Evolutionary conservation across 2,888 invertebrate genomes (phyloP).

Genomic region (Nemotelus nigrinus): DNA sequence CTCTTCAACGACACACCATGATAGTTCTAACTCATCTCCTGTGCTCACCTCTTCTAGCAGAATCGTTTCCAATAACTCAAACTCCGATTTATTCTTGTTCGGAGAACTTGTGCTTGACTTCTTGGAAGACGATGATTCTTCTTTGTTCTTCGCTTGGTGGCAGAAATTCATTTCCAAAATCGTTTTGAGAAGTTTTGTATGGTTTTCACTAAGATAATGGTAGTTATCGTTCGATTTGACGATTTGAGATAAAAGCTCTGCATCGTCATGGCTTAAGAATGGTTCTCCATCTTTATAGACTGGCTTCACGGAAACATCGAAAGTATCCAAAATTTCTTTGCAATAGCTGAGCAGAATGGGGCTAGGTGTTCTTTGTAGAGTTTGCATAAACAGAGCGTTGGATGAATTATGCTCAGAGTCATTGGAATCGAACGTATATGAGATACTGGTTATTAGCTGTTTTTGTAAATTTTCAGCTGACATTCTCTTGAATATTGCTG

Average conservation of each 20-base stretch:
- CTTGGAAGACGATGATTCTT: background rate
- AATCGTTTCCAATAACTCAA: background rate
- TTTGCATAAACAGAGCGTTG: too few species aligned
- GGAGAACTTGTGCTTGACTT: background rate
- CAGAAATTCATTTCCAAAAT: conserved; percentile 5
- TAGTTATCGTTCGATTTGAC: conserved; percentile 5
- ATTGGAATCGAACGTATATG: too few species aligned
- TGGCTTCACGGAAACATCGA: background rate
- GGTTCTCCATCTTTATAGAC: background rate
- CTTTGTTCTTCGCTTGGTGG: background rate
- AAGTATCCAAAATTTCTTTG: background rate
- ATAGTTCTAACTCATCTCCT: background rate
- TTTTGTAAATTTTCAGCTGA: too few species aligned
- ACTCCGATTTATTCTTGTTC: background rate
- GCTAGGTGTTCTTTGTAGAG: background rate
- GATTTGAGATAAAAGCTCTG: background rate
- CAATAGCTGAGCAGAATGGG: conserved; percentile 3
- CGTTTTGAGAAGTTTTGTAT: background rate
- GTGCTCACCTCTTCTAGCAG: background rate
- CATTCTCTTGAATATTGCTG: too few species aligned
- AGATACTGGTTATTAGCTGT: too few species aligned
- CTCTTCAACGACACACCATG: conserved; percentile 7
- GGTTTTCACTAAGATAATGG: background rate
- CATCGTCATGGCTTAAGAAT: background rate
- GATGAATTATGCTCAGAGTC: too few species aligned